A percentile compares a stretch with the other conserved stretches of the same genome.
Evolutionary conservation across 2,888 invertebrate species (phyloP).

Genomic region (Galerucella nymphaeae): DNA sequence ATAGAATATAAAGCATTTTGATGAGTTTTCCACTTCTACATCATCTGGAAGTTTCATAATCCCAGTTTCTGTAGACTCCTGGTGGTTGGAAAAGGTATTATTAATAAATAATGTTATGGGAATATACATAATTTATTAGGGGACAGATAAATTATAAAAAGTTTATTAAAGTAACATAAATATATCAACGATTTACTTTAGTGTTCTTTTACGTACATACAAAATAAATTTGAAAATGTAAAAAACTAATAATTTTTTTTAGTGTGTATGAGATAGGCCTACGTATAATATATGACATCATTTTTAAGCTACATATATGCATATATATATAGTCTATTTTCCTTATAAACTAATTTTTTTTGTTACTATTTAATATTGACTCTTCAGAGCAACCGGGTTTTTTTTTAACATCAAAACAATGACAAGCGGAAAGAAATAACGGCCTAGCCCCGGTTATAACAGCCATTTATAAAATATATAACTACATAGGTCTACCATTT

Average conservation of each 20-base stretch:
- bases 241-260: constrained; percentile 58
- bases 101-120: constrained; percentile 46
- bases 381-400: constrained; percentile 61
- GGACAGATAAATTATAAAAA: constrained; percentile 58
- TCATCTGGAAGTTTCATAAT: neutral
- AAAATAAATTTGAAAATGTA: constrained; percentile 59
- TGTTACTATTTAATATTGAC: constrained; percentile 64
- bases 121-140: constrained; percentile 61
- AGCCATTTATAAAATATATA: constrained; percentile 59
- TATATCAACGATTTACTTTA: constrained; percentile 35
- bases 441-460: constrained; percentile 50
- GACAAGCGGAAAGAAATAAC: constrained; percentile 47
- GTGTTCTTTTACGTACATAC: constrained; percentile 51
- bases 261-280: constrained; percentile 63
- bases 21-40: too few relatives aligned
- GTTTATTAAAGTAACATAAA: constrained; percentile 52
- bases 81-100: neutral
- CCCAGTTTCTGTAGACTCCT: neutral
- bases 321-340: constrained; percentile 55
- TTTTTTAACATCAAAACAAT: constrained; percentile 55
- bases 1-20: too few relatives aligned
- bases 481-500: constrained; percentile 47
- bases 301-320: constrained; percentile 61
- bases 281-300: constrained; percentile 54
- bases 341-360: constrained; percentile 50